A percentile compares a stretch with the other conserved stretches of the same genome.
phyloP scores from a whole-genome alignment of 2,113 vertebrate genomes.

The Pelecanoides urinatrix region DNA sequence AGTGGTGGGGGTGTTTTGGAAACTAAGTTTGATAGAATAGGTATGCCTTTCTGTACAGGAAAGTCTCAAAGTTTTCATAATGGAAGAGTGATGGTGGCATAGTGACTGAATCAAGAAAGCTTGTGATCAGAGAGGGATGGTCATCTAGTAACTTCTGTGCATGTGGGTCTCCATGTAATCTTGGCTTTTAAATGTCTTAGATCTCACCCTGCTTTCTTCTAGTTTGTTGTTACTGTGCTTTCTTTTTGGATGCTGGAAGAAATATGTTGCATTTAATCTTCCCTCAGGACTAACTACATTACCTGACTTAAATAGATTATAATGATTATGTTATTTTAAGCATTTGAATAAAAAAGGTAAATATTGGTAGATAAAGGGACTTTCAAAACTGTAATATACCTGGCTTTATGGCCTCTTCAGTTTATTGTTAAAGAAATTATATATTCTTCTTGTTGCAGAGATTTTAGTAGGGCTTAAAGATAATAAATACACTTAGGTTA shows the following conservation, averaged over 20 bases:
- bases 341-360: not conserved
- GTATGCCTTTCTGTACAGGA: not conserved
- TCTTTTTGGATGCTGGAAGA: not conserved
- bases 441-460: not conserved
- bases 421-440: not conserved
- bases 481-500: not conserved
- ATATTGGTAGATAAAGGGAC: not conserved
- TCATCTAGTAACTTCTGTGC: not conserved
- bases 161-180: not conserved
- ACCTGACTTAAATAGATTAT: not conserved
- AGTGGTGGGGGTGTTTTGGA: not conserved
- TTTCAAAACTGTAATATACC: not conserved
- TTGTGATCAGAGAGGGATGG: not conserved
- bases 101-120: not conserved
- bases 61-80: not conserved
- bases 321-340: not conserved
- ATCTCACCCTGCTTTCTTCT: not conserved
- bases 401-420: not conserved
- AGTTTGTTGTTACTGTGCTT: not conserved
- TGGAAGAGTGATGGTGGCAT: not conserved
- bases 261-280: not conserved
- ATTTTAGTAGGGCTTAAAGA: not conserved
- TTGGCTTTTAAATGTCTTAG: not conserved
- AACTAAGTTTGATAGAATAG: not conserved
- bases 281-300: not conserved